Percentiles rank a stretch among this genome's conserved stretches.
These are phyloP conservation scores for Heliconius erato DNA, from an alignment of 2,888 invertebrate genomes.

Conservation along the genomic window DNA sequence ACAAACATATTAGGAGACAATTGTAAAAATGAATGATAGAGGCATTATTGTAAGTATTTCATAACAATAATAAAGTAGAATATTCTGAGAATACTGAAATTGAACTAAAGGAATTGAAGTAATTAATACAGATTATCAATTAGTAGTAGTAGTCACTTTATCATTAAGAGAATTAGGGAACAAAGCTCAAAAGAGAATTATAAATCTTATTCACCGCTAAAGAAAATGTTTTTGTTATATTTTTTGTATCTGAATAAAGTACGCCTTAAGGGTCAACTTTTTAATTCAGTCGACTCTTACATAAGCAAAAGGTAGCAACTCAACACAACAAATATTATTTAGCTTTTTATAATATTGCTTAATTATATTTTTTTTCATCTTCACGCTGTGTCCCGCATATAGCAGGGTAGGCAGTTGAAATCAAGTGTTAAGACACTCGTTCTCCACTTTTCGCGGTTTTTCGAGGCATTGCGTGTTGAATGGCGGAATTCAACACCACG, in stretches of 20 bases:
- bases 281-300: constrained; percentile 9
- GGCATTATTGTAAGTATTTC: neutral
- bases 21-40: neutral
- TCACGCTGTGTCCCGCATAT: no score
- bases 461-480: no score
- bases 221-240: constrained; percentile 16
- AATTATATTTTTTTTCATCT: no score
- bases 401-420: no score
- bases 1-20: neutral
- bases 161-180: constrained; percentile 33
- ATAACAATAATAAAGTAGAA: neutral
- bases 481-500: no score
- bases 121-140: constrained; percentile 39
- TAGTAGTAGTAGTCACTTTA: constrained; percentile 21
- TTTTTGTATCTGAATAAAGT: constrained; percentile 15
- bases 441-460: no score
- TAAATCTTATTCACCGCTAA: constrained; percentile 31
- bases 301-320: no score
- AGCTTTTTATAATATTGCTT: no score
- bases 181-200: constrained; percentile 26
- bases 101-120: constrained; percentile 22
- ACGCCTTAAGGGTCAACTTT: neutral
- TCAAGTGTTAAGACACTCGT: no score
- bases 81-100: constrained; percentile 3
- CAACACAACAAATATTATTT: no score